A percentile compares a stretch with the other conserved stretches of the same genome.
Conservation (phyloP, 2,888 invertebrate genomes). For the Steinernema carpocapsae region DNA sequence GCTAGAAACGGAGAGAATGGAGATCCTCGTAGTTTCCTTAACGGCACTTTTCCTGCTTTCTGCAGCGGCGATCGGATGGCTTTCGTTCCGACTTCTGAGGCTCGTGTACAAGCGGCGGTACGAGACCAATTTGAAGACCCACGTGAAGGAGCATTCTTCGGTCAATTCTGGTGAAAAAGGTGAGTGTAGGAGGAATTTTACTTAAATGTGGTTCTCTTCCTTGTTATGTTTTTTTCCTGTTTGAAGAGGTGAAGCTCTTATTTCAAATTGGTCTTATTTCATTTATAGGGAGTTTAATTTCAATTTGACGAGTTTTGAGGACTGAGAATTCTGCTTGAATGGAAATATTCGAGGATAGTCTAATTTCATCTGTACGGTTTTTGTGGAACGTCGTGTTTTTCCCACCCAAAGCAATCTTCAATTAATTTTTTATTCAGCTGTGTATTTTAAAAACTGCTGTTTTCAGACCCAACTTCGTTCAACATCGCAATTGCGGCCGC, state of each 20-base stretch:
- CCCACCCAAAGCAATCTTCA: no score
- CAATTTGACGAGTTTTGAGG: no score
- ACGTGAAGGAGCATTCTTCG: slow-evolving; percentile 10
- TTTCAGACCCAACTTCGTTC: slow-evolving; percentile 1
- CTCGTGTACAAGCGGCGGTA: slow-evolving; percentile 24
- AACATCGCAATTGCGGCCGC: slow-evolving; percentile 15
- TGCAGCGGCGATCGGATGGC: slow-evolving; percentile 10
- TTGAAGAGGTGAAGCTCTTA: no score
- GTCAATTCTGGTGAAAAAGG: background rate
- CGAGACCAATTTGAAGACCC: slow-evolving; percentile 25
- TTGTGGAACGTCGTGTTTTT: no score
- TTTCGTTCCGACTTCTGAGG: slow-evolving; percentile 12
- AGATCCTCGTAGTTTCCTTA: slow-evolving; percentile 4
- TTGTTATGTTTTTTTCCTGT: no score
- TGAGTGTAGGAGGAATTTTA: background rate
- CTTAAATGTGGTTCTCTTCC: no score
- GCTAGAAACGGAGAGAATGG: background rate
- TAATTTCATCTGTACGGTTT: no score
- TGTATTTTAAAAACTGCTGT: background rate
- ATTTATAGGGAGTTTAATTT: no score
- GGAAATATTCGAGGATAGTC: no score
- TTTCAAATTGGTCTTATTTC: no score
- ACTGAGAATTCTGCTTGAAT: no score
- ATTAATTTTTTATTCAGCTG: no score
- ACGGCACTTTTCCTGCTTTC: slow-evolving; percentile 9